Evolutionary conservation across 2,888 invertebrate genomes (phyloP), one percentile per base, ranked within the genome.

Genomic region (Unio pictorum): DNA sequence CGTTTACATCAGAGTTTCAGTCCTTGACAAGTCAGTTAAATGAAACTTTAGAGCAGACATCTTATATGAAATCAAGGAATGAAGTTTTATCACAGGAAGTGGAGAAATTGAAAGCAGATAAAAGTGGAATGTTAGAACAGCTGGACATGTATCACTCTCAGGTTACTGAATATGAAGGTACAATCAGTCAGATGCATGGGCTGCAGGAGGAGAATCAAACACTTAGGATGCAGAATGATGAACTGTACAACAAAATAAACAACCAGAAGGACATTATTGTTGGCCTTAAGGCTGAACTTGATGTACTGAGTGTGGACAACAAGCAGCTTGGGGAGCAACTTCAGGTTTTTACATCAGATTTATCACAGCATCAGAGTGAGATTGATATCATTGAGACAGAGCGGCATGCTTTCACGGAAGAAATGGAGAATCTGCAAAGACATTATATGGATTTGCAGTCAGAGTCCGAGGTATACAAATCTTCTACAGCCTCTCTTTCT

Each of bases 231-330:
- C 79, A 79, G 30, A 81, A 81, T 68, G 80, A 81, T 71, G 81
- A 81, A 55, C 69, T 81, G 3, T 75, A 81, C 61, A 81, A 82
- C 58, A 80, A 78, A 65, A 80, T 80, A 7, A 81, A 78, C 58
- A 78, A 76, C 64, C 80, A 82, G 65, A 79, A 80, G 62, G 80
- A 83, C 69, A 55, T 76, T 59, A 77, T 80, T 23, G 73, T 79
- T 57, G 67, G 74, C 34, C 68, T 80, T 28, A 76, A 76, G 68
- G 69, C 73, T 61, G 73, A 75, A 54, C 57, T 78, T 28, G 72
- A 75, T 61, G 61, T 67, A n/a, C 64, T 81, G 11, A 63, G 72
- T 45, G 34, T 64, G 55, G 78, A 81, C 71, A 80, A 81, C 71
- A 66, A 58, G 11, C 71, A 71, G 17, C 66, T 78, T 17, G 66